A percentile compares a stretch with the other conserved stretches of the same genome.
Conservation (phyloP, 2,113 vertebrate genomes). For the Gopherus evgoodei region DNA sequence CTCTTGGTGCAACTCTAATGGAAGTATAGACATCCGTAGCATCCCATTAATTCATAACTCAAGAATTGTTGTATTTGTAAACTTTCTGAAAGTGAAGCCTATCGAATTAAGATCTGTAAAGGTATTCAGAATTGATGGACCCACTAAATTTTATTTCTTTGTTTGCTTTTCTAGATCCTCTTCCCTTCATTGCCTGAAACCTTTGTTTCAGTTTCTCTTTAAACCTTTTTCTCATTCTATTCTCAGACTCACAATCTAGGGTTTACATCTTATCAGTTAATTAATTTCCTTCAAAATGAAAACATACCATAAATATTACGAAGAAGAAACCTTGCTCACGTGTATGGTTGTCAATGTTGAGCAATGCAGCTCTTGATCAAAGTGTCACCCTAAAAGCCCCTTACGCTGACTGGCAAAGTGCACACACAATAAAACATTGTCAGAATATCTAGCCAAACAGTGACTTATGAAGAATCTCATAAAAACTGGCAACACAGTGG, state of each 20-base stretch:
- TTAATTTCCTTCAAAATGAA: constrained; percentile 67
- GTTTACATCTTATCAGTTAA: constrained; percentile 45
- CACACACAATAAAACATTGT: background rate
- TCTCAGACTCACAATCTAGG: constrained; percentile 37
- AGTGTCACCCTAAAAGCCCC: background rate
- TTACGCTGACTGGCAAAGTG: background rate
- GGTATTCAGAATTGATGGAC: background rate
- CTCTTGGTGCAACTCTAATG: constrained; percentile 36
- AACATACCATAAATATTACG: constrained; percentile 52
- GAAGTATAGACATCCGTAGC: constrained; percentile 53
- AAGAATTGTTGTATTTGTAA: constrained; percentile 43
- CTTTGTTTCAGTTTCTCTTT: constrained; percentile 52
- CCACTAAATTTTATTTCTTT: constrained; percentile 16
- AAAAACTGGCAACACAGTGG: background rate
- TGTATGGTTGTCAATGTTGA: constrained; percentile 48
- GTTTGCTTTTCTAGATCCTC: constrained; percentile 25
- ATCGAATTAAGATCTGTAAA: constrained; percentile 43
- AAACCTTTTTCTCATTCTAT: constrained; percentile 51
- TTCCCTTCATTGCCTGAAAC: background rate
- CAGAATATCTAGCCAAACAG: background rate
- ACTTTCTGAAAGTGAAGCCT: background rate
- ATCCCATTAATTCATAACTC: constrained; percentile 36
- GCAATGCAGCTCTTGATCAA: constrained; percentile 23
- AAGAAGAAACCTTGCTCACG: constrained; percentile 35
- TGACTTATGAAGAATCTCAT: background rate